A percentile compares a stretch with the other conserved stretches of the same genome.
Conservation (phyloP, 2,888 invertebrate genomes). For the Ditula angustiorana region DNA sequence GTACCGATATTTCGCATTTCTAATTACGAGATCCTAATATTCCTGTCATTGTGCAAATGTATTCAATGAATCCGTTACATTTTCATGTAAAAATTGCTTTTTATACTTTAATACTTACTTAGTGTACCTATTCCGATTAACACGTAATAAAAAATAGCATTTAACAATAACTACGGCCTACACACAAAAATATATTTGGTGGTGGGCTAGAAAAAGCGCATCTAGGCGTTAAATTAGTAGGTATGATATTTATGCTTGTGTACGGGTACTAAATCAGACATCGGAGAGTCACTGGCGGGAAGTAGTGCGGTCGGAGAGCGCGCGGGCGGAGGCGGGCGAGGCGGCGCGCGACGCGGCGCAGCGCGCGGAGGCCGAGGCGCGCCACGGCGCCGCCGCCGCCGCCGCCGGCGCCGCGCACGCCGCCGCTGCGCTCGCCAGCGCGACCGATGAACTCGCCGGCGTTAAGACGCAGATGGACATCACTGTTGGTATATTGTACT, state of each 20-base stretch:
- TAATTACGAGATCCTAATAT: too few species aligned
- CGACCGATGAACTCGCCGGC: slow-evolving; percentile 63
- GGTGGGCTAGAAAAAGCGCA: too few species aligned
- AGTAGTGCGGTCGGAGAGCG: slow-evolving; percentile 62
- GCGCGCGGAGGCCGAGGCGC: slow-evolving; percentile 64
- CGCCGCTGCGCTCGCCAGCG: slow-evolving; percentile 57
- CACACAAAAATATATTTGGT: too few species aligned
- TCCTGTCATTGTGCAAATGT: too few species aligned
- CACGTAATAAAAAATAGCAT: too few species aligned
- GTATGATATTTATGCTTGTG: not conserved
- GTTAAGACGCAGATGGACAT: slow-evolving; percentile 69
- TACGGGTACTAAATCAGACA: slow-evolving; percentile 58
- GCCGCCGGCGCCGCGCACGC: slow-evolving; percentile 67
- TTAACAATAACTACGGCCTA: too few species aligned
- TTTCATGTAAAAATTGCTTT: too few species aligned
- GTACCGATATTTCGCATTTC: too few species aligned
- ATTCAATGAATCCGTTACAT: too few species aligned
- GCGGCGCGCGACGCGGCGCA: slow-evolving; percentile 62
- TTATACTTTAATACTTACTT: too few species aligned
- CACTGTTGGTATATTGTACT: slow-evolving; percentile 53
- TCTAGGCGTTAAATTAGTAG: too few species aligned
- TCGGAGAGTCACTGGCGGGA: slow-evolving; percentile 71
- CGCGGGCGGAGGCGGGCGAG: slow-evolving; percentile 71
- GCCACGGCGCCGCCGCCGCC: slow-evolving; percentile 67
- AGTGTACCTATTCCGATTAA: too few species aligned